Percentiles rank a stretch among this genome's conserved stretches.
phyloP scores from a whole-genome alignment of 2,797 vertebrate genomes.

The Melanotaenia boesemani region DNA sequence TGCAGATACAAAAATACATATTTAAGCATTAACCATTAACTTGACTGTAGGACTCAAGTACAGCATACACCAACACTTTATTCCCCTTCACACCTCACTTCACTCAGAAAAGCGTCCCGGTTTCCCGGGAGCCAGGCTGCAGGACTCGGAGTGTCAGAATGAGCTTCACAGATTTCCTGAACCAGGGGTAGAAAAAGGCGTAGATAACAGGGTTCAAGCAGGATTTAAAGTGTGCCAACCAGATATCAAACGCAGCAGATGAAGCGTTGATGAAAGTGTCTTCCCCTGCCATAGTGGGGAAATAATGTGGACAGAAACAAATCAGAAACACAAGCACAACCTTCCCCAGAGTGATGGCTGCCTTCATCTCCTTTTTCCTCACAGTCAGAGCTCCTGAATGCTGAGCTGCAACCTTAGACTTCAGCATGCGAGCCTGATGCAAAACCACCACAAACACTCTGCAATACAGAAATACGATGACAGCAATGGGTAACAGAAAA shows the following conservation, averaged over 20 bases:
- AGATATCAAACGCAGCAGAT: constrained; percentile 21
- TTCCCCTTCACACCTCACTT: too few species aligned
- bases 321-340: constrained; percentile 55
- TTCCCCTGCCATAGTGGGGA: constrained; percentile 3
- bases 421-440: constrained; percentile 63
- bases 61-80: background rate
- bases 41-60: background rate
- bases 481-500: constrained; percentile 40
- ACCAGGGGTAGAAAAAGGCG: constrained; percentile 45
- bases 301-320: constrained; percentile 52
- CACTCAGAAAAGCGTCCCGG: background rate
- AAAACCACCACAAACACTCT: constrained; percentile 48
- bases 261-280: background rate
- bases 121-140: constrained; percentile 20
- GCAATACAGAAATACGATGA: constrained; percentile 41
- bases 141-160: constrained; percentile 45
- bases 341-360: constrained; percentile 63
- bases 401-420: constrained; percentile 5
- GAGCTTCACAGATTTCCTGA: constrained; percentile 34
- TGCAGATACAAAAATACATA: background rate
- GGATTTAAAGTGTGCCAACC: constrained; percentile 60
- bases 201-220: constrained; percentile 51
- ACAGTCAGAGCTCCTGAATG: fast-evolving
- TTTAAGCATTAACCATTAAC: too few species aligned
- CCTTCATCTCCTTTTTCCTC: constrained; percentile 65